Conservation (phyloP, 2,797 vertebrate species). For the Balearica regulorum region DNA sequence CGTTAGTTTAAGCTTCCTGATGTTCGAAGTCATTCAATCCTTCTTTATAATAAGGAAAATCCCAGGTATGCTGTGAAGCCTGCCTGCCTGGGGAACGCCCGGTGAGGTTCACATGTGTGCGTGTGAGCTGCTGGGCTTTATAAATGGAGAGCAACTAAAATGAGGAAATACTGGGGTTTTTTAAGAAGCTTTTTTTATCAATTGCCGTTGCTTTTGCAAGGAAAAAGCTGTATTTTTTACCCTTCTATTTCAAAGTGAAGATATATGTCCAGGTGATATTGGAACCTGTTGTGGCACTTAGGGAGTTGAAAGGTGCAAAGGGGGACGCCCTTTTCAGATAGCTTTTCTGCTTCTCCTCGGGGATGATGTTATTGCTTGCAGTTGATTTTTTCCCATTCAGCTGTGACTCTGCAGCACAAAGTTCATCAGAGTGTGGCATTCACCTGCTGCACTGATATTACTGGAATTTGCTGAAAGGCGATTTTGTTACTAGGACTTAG, state of each 20-base stretch:
- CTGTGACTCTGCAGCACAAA: background rate
- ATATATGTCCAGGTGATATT: accelerated
- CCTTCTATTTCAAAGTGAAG: background rate
- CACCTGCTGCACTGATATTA: background rate
- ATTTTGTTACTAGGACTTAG: background rate
- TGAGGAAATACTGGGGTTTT: accelerated
- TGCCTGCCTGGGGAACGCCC: background rate
- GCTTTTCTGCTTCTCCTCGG: background rate
- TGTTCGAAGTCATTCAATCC: background rate
- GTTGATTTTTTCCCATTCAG: background rate
- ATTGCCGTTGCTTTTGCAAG: background rate
- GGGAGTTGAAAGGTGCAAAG: background rate
- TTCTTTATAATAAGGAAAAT: background rate
- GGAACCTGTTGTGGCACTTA: background rate
- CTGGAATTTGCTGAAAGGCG: background rate
- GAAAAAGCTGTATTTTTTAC: background rate
- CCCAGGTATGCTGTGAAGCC: background rate
- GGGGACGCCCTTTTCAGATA: background rate
- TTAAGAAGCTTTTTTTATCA: background rate
- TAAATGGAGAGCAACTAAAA: background rate
- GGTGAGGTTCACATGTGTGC: accelerated
- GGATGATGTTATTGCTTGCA: background rate
- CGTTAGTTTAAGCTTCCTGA: background rate
- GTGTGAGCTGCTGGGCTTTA: background rate
- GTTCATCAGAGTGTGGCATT: background rate